These are phyloP conservation scores for Lepus townsendii DNA, from an alignment of 2,797 vertebrate species.

Conservation along the genomic window DNA sequence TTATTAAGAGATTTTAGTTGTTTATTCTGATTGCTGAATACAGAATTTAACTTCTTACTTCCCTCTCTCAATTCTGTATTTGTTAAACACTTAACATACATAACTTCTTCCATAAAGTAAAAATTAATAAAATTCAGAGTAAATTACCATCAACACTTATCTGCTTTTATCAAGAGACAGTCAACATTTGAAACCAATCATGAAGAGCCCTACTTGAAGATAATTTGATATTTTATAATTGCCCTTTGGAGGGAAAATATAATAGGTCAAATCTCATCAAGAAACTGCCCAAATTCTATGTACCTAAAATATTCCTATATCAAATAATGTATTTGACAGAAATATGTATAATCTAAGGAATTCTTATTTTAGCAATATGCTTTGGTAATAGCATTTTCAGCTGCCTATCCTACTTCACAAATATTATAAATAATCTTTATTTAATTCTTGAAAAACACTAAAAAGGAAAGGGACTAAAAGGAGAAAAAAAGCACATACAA, in stretches of 20 bases:
- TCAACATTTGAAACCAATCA: slow-evolving; percentile 53
- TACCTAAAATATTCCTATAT: slow-evolving; percentile 33
- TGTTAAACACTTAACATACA: background rate
- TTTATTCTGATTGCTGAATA: slow-evolving; percentile 37
- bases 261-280: slow-evolving; percentile 22
- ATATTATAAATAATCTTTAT: slow-evolving; percentile 55
- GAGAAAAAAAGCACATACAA: background rate
- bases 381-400: slow-evolving; percentile 27
- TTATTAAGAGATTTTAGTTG: background rate
- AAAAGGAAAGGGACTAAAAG: slow-evolving; percentile 9
- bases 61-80: slow-evolving; percentile 41
- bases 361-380: slow-evolving; percentile 49
- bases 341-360: slow-evolving; percentile 26
- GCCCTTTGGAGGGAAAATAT: slow-evolving; percentile 12
- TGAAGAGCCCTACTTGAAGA: slow-evolving; percentile 26
- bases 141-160: background rate
- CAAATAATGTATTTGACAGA: slow-evolving; percentile 4
- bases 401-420: background rate
- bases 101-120: background rate
- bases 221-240: slow-evolving; percentile 2
- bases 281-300: background rate
- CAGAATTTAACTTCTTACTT: slow-evolving; percentile 30
- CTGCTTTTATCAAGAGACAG: slow-evolving; percentile 33
- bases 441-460: background rate
- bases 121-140: slow-evolving; percentile 46